Evolutionary conservation across 2,888 invertebrate species (phyloP).

Genomic region (Galeruca laticollis): DNA sequence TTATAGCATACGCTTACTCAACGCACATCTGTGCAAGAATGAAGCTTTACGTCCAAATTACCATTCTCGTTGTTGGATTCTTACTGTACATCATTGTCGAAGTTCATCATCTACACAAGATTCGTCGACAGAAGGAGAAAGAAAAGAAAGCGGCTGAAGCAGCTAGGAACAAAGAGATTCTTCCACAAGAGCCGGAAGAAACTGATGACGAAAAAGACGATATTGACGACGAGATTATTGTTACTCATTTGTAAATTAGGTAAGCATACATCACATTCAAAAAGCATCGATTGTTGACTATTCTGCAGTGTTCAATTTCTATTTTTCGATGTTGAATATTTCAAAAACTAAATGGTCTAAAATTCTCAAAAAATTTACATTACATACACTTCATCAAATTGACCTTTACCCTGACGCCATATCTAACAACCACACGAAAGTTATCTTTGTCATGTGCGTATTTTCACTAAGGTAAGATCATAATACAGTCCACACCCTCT

Average conservation of each 20-base stretch:
- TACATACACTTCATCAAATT: too few species aligned
- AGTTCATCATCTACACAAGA: slow-evolving; percentile 85
- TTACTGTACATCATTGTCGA: slow-evolving; percentile 85
- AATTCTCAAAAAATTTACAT: too few species aligned
- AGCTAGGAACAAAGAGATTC: slow-evolving; percentile 69
- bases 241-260: slow-evolving; percentile 79
- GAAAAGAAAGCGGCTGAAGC: slow-evolving; percentile 74
- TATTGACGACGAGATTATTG: slow-evolving; percentile 88
- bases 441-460: too few species aligned
- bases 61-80: slow-evolving; percentile 80
- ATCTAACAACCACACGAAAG: too few species aligned
- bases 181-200: slow-evolving; percentile 73
- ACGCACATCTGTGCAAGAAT: slow-evolving; percentile 86
- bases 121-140: slow-evolving; percentile 79
- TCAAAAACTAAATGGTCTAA: too few species aligned
- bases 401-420: too few species aligned
- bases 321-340: too few species aligned
- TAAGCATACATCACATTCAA: slow-evolving; percentile 26
- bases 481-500: too few species aligned
- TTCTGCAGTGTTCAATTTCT: too few species aligned
- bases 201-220: slow-evolving; percentile 90
- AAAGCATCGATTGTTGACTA: too few species aligned
- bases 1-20: slow-evolving; percentile 90
- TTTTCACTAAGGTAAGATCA: too few species aligned
- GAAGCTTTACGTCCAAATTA: slow-evolving; percentile 88